Evolutionary conservation across 2,888 invertebrate species (phyloP).

Genomic region (Acheta domesticus): DNA sequence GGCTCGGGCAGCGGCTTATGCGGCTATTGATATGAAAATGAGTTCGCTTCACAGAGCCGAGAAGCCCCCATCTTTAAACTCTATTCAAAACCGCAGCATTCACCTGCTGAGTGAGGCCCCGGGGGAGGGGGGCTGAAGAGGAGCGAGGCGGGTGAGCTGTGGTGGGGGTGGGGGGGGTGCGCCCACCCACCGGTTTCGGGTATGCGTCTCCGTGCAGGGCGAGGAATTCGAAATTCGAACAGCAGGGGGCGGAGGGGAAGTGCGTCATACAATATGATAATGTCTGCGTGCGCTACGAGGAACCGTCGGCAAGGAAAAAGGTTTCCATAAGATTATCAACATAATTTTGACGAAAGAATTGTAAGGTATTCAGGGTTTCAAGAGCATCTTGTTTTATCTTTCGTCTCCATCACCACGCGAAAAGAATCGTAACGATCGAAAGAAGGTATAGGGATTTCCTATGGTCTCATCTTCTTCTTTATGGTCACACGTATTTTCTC

Average conservation of each 20-base stretch:
- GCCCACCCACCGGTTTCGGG: not conserved
- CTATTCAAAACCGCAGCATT: constrained; percentile 21
- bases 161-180: not conserved
- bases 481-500: not conserved
- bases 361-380: not conserved
- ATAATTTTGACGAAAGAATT: not conserved
- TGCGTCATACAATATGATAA: constrained; percentile 5
- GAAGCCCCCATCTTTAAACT: constrained; percentile 25
- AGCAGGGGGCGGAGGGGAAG: constrained; percentile 19
- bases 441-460: not conserved
- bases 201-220: not conserved
- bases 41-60: constrained; percentile 24
- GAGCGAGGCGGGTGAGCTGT: not conserved
- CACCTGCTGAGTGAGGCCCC: constrained; percentile 27
- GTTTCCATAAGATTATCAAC: not conserved
- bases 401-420: not conserved
- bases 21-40: constrained; percentile 34
- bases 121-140: not conserved
- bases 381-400: not conserved
- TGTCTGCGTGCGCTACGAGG: not conserved
- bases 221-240: constrained; percentile 28
- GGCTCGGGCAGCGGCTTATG: constrained; percentile 27
- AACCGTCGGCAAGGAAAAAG: not conserved
- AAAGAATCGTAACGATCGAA: not conserved
- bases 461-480: not conserved